Conservation (phyloP, 2,888 invertebrate species). For the Sarcophaga caerulescens region DNA sequence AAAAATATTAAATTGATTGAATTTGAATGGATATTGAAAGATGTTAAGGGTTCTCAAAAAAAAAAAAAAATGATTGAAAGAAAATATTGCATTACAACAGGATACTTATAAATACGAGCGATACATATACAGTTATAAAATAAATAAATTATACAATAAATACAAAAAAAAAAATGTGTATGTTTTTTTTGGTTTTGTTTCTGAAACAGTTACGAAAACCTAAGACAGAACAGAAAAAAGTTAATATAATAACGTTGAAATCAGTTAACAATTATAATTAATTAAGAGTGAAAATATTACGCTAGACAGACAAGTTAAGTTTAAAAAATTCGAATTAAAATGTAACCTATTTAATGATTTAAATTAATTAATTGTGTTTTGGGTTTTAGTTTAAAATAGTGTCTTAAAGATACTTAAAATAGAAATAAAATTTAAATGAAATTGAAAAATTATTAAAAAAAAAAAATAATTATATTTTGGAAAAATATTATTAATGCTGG, state of each 20-base stretch:
- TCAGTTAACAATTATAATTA: constrained; percentile 20
- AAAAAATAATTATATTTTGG: neutral
- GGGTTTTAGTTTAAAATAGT: neutral
- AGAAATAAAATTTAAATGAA: no score
- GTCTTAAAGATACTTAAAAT: constrained; percentile 8
- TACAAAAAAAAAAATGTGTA: neutral
- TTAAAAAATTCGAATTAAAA: no score
- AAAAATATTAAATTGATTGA: constrained; percentile 43
- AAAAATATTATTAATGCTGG: neutral
- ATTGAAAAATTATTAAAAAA: neutral
- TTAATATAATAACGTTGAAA: neutral
- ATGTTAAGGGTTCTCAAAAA: constrained; percentile 1
- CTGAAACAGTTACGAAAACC: constrained; percentile 25
- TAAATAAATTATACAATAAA: neutral
- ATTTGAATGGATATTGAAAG: constrained; percentile 44
- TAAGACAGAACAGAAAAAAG: neutral
- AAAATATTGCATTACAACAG: constrained; percentile 47
- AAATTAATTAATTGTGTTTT: no score
- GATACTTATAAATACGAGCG: constrained; percentile 31
- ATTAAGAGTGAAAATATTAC: constrained; percentile 8
- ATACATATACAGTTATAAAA: neutral
- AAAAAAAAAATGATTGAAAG: neutral
- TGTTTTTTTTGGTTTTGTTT: no score
- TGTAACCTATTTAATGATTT: no score
- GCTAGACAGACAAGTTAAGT: no score